These are phyloP conservation scores for Drosophila melanocephala DNA, from an alignment of 2,888 invertebrate genomes.

Conservation along the genomic window DNA sequence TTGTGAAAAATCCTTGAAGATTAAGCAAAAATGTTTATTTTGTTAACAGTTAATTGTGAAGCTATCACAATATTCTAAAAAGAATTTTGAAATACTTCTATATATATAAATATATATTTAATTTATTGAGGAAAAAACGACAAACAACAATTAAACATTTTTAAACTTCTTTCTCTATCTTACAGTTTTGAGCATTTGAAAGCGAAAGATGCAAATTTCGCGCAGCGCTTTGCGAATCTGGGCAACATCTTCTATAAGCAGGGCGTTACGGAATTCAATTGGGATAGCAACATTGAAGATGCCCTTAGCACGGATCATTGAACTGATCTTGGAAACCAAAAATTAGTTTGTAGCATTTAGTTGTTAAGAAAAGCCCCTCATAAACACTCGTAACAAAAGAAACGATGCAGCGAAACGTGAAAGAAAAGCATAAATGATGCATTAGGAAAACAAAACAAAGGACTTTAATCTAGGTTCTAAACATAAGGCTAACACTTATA, in stretches of 20 bases:
- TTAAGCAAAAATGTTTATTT: not conserved
- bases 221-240: constrained; percentile 92
- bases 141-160: not conserved
- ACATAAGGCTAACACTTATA: constrained; percentile 57
- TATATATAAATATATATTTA: not conserved
- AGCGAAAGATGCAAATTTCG: constrained; percentile 92
- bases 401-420: constrained; percentile 37
- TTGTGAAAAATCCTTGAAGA: not conserved
- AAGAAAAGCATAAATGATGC: constrained; percentile 27
- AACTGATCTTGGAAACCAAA: constrained; percentile 63
- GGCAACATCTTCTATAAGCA: constrained; percentile 91
- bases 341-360: constrained; percentile 68
- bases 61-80: not conserved
- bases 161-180: not conserved
- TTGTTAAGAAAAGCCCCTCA: constrained; percentile 40
- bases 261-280: constrained; percentile 94
- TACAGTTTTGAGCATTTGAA: constrained; percentile 92
- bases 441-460: constrained; percentile 62
- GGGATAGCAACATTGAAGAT: constrained; percentile 93
- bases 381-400: constrained; percentile 14
- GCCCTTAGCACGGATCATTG: constrained; percentile 86
- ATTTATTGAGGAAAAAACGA: not conserved
- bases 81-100: not conserved
- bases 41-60: not conserved
- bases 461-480: constrained; percentile 78